These are phyloP conservation scores for Acanthosepion pharaonis DNA, from an alignment of 2,888 invertebrate species.

Conservation along the genomic window DNA sequence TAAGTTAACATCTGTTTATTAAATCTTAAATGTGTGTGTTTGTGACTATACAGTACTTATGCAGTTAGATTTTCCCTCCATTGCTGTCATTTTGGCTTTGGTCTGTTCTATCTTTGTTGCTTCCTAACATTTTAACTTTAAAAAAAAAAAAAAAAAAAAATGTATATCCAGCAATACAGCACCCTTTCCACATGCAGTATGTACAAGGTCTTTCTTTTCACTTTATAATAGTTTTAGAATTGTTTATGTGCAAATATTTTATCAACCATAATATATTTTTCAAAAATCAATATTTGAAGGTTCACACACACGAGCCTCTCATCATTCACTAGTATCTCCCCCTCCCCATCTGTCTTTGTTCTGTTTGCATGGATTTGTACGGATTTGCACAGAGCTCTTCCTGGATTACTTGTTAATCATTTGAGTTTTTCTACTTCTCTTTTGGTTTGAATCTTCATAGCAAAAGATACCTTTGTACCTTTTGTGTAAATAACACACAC, in stretches of 20 bases:
- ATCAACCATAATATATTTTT: background rate
- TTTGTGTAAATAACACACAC: background rate
- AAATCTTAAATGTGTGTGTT: background rate
- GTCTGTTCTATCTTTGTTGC: background rate
- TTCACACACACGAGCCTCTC: background rate
- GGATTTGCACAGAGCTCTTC: too few species aligned
- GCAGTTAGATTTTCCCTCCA: background rate
- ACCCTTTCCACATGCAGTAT: background rate
- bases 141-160: background rate
- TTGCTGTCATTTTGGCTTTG: background rate
- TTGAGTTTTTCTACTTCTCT: background rate
- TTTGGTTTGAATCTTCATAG: background rate
- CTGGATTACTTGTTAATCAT: background rate
- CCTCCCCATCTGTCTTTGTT: background rate
- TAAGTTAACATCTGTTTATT: background rate
- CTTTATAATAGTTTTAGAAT: background rate
- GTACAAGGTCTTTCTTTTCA: background rate
- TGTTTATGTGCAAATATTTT: background rate
- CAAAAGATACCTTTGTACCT: background rate
- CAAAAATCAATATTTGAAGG: background rate
- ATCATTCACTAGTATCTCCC: background rate
- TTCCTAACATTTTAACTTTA: background rate
- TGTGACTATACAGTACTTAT: too few species aligned
- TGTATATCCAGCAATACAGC: background rate
- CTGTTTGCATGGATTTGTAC: background rate